Base-by-base conservation (phyloP, 2,797 vertebrate species). In the Apogon talboti region DNA sequence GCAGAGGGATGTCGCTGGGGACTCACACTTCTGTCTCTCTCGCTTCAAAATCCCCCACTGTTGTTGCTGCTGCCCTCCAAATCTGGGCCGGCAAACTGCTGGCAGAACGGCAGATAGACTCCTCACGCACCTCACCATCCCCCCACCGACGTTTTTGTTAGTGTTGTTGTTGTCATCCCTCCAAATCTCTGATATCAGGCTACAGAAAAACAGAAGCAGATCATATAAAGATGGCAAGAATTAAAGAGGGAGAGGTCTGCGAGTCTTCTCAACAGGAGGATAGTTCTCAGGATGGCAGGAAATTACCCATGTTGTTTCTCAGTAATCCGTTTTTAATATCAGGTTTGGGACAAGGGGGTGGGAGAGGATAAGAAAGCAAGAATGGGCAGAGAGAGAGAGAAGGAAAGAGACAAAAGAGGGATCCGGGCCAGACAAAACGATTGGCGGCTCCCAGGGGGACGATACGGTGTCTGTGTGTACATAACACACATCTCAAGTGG, bases 311-410 rank as follows among this genome's bases (percentile, higher is more conserved):
- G 88, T 87, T 87, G 79, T 86, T 90, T 89, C 73, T 65, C 44
- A 3, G 74, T 93, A 89, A 92, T 92, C 92, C 88, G 57, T 92
- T 91, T 90, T 91, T 92, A 92, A 94, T 91, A 90, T 92, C 83
- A 78, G 85, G 82, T 79, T 89, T 80, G 59, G 78, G 75, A 78
- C 42, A 11, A 40, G 55, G 46, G 68, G 64, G 28, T 21, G 59
- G 68, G 57, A 46, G 61, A 46, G 66, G 59, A 63, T 68, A 53
- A 77, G 61, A 41, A 74, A 69, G 50, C 14, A 42, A 46, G 41
- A 61, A 46, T 16, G 18, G 45, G 44, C 47, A 33, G 58, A 51
- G 56, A 44, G 24, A 40, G 45, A 51, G 16, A 30, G 63, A 64
- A 8, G 12, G 54, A 42, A 37, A 49, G 63, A 82, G 64, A 83